A percentile compares a stretch with the other conserved stretches of the same genome.
Evolutionary conservation across 2,888 invertebrate species (phyloP).

Genomic region (Amblyteles armatorius): DNA sequence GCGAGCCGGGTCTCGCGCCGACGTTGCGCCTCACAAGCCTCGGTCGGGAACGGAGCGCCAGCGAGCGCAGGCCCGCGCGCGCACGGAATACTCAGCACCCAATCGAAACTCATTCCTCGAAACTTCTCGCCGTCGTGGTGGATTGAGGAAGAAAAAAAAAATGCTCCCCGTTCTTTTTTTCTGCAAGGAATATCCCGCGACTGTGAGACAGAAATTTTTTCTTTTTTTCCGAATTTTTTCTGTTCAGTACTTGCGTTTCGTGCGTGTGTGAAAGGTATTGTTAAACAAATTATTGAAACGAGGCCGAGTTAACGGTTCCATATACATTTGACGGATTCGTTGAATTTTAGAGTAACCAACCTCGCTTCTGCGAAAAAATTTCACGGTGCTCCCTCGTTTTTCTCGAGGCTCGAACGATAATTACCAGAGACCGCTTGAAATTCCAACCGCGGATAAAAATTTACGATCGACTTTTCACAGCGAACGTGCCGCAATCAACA

Average conservation of each 20-base stretch:
- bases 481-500: conserved; percentile 21
- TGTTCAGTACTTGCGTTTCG: no score
- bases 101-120: conserved; percentile 53
- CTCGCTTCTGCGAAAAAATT: neutral
- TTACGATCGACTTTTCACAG: neutral
- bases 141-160: conserved; percentile 12
- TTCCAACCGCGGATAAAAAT: neutral
- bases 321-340: no score
- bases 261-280: no score
- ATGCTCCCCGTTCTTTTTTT: conserved; percentile 23
- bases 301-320: no score
- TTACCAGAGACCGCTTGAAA: conserved; percentile 23
- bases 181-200: neutral
- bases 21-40: conserved; percentile 35
- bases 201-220: no score
- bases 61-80: neutral
- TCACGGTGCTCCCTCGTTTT: neutral
- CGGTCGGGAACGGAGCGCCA: conserved; percentile 34
- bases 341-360: neutral
- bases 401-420: neutral
- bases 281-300: no score
- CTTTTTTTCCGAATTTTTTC: no score
- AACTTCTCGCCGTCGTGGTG: conserved; percentile 16
- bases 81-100: conserved; percentile 46
- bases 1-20: conserved; percentile 29